Evolutionary conservation across 2,888 invertebrate genomes (phyloP), one percentile per base, ranked within the genome.

Genomic region (Perithous albicinctus): DNA sequence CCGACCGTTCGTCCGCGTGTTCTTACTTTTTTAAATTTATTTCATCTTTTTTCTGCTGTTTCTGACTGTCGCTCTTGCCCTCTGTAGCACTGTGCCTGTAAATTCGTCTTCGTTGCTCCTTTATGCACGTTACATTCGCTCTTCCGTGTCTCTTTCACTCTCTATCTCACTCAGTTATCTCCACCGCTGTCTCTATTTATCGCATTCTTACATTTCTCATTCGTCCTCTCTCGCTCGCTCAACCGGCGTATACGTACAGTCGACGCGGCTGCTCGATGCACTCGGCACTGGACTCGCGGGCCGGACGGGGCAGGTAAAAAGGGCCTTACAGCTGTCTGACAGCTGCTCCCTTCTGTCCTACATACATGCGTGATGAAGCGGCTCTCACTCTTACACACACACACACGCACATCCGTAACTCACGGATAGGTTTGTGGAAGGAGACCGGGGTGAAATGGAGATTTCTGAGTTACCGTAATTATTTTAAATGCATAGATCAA

Each of bases 261-360:
- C 59, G 32, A 15, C 1, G 59, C 18, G 29, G 59, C n/a, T 8
- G 83, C 83, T 84, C 83, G 85, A 83, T 85, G 88, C 85, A 85
- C 85, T 86, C 84, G 85, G 87, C 87, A 26, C 67, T 61, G 84
- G 83, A 77, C 84, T 87, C 86, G 86, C 86, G 85, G 87, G 84
- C 87, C 87, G 82, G 86, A 88, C 86, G 88, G 83, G 88, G 89
- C 92, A 92, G 92, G 92, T 92, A 92, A 92, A 92, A 92, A 92
- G 91, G 90, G 89, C 90, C 90, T 88, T 90, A 91, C 92, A 92
- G 92, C 92, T 92, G 92, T 92, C 92, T 85, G 91, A 91, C 92
- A 92, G 92, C 92, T 92, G 92, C 92, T 90, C 91, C 69, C 87
- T 89, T 90, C 89, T 92, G 92, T 92, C 92, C 92, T 91, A 92